phyloP scores from a whole-genome alignment of 2,888 invertebrate species.

The Micropterix aruncella region DNA sequence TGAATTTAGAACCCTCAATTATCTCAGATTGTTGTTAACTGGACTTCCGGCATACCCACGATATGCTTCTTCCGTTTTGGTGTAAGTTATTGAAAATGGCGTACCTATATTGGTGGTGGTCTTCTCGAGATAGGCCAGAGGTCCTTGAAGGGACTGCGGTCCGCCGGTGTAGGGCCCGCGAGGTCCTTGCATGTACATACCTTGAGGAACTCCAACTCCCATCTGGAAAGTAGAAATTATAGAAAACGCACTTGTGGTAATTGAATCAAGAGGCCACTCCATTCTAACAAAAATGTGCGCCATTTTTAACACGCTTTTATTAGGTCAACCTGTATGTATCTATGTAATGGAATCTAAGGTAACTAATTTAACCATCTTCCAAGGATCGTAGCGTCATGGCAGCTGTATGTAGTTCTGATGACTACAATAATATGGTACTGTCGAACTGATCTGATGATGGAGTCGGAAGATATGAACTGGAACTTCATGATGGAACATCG shows the following conservation, averaged over 20 bases:
- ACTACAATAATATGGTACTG: too few relatives aligned
- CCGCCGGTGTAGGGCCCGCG: conserved; percentile 46
- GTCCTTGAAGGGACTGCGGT: conserved; percentile 58
- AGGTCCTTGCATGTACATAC: conserved; percentile 1
- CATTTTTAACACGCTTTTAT: too few relatives aligned
- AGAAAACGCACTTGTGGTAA: neutral
- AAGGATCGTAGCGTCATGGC: too few relatives aligned
- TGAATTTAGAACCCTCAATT: neutral
- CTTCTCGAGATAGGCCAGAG: conserved; percentile 77
- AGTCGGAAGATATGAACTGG: too few relatives aligned
- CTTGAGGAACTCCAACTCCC: conserved; percentile 19
- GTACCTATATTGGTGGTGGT: conserved; percentile 80
- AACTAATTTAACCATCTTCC: too few relatives aligned
- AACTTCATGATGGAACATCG: too few relatives aligned
- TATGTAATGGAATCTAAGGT: too few relatives aligned
- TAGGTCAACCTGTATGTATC: too few relatives aligned
- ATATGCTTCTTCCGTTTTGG: neutral
- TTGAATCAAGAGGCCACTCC: too few relatives aligned
- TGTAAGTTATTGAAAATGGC: conserved; percentile 1
- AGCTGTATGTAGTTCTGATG: too few relatives aligned
- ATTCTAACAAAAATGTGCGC: too few relatives aligned
- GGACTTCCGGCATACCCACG: neutral
- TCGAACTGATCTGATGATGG: too few relatives aligned
- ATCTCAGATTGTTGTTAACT: neutral
- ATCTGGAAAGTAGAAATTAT: conserved; percentile 18